Evolutionary conservation across 2,113 vertebrate species (phyloP).

Genomic region (Serranochromis macrocephalus): DNA sequence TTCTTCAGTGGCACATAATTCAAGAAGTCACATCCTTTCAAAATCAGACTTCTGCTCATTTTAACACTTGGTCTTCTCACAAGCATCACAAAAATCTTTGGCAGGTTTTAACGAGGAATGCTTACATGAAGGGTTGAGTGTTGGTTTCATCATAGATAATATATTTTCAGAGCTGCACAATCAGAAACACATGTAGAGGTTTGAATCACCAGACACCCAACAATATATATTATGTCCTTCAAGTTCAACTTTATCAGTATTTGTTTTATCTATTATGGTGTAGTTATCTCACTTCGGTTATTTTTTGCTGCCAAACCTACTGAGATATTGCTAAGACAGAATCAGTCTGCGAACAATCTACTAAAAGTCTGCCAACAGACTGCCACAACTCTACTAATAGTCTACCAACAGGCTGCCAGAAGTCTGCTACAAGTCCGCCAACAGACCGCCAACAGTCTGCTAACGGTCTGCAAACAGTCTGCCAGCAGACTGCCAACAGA

Average conservation of each 20-base stretch:
- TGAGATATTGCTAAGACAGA: background rate
- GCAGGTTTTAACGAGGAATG: background rate
- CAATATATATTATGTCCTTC: background rate
- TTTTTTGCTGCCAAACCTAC: background rate
- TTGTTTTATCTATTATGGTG: background rate
- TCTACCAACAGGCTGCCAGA: accelerated
- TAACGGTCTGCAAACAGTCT: accelerated
- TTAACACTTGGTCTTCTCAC: background rate
- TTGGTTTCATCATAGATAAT: background rate
- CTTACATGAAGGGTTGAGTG: background rate
- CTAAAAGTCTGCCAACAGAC: accelerated
- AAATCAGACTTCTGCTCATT: background rate
- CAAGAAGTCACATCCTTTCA: background rate
- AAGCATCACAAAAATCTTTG: background rate
- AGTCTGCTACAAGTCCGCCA: background rate
- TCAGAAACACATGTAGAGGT: background rate
- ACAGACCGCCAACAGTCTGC: accelerated
- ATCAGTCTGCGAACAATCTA: background rate
- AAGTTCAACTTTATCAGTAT: background rate
- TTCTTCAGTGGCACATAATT: background rate
- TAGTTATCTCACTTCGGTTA: background rate
- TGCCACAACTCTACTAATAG: background rate
- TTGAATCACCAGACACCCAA: background rate
- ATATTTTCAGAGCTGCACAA: background rate
- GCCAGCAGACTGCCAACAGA: accelerated